Conservation (phyloP, 2,113 vertebrate species). For the Ia io region DNA sequence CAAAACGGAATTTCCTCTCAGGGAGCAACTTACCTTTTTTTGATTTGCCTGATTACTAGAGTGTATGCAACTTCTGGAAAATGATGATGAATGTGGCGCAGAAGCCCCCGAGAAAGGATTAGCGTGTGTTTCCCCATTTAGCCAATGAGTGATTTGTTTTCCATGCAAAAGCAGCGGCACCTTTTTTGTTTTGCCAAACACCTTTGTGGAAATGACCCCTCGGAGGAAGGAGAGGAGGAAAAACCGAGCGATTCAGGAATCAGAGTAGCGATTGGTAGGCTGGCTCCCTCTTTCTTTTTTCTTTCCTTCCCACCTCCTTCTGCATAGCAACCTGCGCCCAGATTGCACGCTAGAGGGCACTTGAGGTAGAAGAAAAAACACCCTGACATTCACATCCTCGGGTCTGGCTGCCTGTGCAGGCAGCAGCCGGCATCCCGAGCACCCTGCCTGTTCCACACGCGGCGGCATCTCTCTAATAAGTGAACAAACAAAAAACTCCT, state of each 20-base stretch:
- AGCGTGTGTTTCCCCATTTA: constrained; percentile 57
- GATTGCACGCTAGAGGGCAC: constrained; percentile 95
- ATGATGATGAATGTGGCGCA: constrained; percentile 57
- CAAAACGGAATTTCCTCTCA: constrained; percentile 64
- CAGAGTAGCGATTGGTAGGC: constrained; percentile 32
- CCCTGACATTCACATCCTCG: constrained; percentile 14
- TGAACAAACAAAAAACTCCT: not conserved
- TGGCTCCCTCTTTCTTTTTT: not conserved
- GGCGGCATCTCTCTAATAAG: constrained; percentile 34
- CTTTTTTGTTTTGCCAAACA: constrained; percentile 55
- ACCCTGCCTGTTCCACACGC: not conserved
- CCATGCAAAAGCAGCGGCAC: constrained; percentile 22
- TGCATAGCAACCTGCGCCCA: constrained; percentile 71
- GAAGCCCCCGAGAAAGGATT: constrained; percentile 65
- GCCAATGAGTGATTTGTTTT: constrained; percentile 66
- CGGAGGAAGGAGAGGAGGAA: constrained; percentile 18
- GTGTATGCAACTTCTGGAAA: constrained; percentile 45
- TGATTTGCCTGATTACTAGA: constrained; percentile 60
- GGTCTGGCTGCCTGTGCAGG: constrained; percentile 19
- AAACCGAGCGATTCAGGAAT: constrained; percentile 47
- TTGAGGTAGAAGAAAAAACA: constrained; percentile 81
- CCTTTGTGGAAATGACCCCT: constrained; percentile 46
- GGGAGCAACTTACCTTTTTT: constrained; percentile 68
- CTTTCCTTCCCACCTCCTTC: not conserved
- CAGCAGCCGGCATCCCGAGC: constrained; percentile 34